phyloP scores from a whole-genome alignment of 64 coral and sea anemone species.

The Dendrophyllia cribrosa region DNA sequence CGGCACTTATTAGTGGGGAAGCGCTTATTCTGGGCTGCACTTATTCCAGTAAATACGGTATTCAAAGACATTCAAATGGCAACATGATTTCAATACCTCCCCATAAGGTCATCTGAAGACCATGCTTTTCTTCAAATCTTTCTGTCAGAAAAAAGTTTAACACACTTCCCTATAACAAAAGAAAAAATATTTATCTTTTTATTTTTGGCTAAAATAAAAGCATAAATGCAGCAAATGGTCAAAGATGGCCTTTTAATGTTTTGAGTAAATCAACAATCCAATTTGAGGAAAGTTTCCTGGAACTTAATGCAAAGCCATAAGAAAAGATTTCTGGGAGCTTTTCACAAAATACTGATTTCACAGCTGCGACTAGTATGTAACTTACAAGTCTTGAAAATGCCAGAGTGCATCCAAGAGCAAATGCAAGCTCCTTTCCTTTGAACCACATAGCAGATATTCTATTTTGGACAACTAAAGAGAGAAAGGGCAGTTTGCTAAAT shows the following conservation, averaged over 20 bases:
- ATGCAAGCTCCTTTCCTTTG: constrained; percentile 90
- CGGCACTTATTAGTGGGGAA: too few relatives aligned
- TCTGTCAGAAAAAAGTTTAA: constrained; percentile 92
- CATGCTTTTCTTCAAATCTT: constrained; percentile 81
- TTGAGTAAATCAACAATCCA: too few relatives aligned
- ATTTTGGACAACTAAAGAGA: constrained; percentile 87
- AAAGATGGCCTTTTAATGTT: too few relatives aligned
- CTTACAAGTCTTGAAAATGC: constrained; percentile 96
- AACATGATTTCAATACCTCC: constrained; percentile 59
- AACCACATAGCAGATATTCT: constrained; percentile 97
- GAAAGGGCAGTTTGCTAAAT: neutral
- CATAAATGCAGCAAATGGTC: neutral
- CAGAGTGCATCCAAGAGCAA: constrained; percentile 93
- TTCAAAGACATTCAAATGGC: neutral
- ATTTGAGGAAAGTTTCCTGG: too few relatives aligned
- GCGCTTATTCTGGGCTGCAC: too few relatives aligned
- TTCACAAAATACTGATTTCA: too few relatives aligned
- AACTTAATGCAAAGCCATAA: too few relatives aligned
- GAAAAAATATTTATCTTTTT: neutral
- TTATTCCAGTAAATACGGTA: neutral
- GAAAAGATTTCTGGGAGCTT: too few relatives aligned
- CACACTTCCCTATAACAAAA: constrained; percentile 74
- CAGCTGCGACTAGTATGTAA: neutral
- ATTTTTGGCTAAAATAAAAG: neutral
- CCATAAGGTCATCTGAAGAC: constrained; percentile 81